Percentiles rank a stretch among this genome's conserved stretches.
These are phyloP conservation scores for Holothuria leucospilota DNA, from an alignment of 53 echinoderm and acorn worm genomes.

Conservation along the genomic window DNA sequence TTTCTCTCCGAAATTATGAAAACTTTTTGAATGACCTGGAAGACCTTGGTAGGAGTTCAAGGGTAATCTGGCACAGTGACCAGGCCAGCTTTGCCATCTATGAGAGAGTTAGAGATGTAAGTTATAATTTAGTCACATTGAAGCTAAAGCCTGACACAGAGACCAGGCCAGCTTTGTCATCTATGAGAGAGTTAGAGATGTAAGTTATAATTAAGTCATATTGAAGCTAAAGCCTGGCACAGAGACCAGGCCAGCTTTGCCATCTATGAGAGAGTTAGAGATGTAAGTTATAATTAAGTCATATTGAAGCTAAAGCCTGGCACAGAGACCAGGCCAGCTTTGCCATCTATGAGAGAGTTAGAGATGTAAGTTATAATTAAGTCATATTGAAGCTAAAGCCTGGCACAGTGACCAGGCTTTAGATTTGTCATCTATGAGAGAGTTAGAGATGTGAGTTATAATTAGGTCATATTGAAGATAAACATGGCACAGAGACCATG, in stretches of 20 bases:
- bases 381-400: no score
- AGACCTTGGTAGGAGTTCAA: conserved; percentile 16
- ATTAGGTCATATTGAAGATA: neutral
- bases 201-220: neutral
- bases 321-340: conserved; percentile 69
- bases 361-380: conserved; percentile 35
- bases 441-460: conserved; percentile 50
- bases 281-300: conserved; percentile 21
- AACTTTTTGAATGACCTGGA: conserved; percentile 60
- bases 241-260: conserved; percentile 72
- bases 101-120: conserved; percentile 67
- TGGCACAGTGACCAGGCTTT: conserved; percentile 71
- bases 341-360: conserved; percentile 72
- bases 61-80: conserved; percentile 71
- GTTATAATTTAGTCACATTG: neutral
- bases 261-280: conserved; percentile 68
- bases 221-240: conserved; percentile 42
- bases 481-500: conserved; percentile 72
- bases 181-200: conserved; percentile 70
- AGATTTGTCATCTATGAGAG: conserved; percentile 75
- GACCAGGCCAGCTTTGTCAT: conserved; percentile 70
- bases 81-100: conserved; percentile 77
- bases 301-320: conserved; percentile 26
- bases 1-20: conserved; percentile 57
- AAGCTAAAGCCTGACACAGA: conserved; percentile 51